Evolutionary conservation across 92 coral and sea anemone species (phyloP).

Genomic region (Epizoanthus rinbou): DNA sequence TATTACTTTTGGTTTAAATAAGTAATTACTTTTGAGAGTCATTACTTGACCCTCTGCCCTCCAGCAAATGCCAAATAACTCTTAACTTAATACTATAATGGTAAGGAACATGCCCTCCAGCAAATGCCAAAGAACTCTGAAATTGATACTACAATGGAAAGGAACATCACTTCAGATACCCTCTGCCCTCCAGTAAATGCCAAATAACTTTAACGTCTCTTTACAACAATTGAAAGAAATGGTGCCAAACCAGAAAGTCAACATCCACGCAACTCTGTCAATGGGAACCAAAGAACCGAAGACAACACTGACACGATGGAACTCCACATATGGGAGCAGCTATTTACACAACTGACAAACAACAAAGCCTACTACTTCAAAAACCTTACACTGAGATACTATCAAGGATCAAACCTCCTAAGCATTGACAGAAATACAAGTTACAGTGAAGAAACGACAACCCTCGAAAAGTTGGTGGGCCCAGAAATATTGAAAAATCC

Average conservation of each 20-base stretch:
- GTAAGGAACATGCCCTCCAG: too few species aligned
- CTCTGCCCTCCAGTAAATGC: not conserved
- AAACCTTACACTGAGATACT: constrained; percentile 29
- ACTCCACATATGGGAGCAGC: constrained; percentile 44
- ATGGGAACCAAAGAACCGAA: constrained; percentile 48
- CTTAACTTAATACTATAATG: too few species aligned
- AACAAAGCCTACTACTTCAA: constrained; percentile 41
- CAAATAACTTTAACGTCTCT: constrained; percentile 38
- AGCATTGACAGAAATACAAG: constrained; percentile 38
- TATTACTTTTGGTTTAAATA: too few species aligned
- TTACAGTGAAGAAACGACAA: constrained; percentile 37
- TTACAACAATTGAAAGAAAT: constrained; percentile 40
- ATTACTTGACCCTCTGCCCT: too few species aligned
- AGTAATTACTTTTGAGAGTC: too few species aligned
- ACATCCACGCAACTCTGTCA: constrained; percentile 38
- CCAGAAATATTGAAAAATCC: constrained; percentile 34
- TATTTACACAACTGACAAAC: constrained; percentile 30
- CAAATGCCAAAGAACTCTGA: too few species aligned
- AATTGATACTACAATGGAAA: too few species aligned
- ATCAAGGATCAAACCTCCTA: constrained; percentile 34
- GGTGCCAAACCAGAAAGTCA: constrained; percentile 49
- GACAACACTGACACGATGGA: constrained; percentile 42
- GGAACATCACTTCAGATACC: not conserved
- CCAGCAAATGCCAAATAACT: too few species aligned
- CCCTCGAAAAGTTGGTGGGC: constrained; percentile 20